Conservation (phyloP, 1,140 invertebrate genomes). For the Pachypeltis micranthus region DNA sequence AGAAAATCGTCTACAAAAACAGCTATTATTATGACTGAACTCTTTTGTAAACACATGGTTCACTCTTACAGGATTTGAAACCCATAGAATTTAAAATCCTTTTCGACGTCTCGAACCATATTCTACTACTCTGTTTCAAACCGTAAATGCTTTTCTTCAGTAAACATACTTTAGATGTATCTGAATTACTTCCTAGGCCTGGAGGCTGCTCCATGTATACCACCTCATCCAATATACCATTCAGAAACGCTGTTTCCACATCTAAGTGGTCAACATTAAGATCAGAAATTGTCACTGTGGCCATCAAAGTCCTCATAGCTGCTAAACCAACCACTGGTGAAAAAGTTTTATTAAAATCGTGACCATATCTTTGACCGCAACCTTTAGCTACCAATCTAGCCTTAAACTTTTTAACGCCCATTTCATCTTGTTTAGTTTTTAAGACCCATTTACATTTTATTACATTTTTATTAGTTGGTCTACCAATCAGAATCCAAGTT, state of each 20-base stretch:
- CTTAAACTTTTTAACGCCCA: no score
- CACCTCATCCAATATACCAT: constrained; percentile 35
- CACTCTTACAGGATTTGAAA: constrained; percentile 18
- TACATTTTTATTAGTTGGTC: no score
- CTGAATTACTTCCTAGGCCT: no score
- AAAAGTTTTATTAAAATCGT: no score
- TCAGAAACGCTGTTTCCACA: constrained; percentile 33
- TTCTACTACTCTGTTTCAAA: constrained; percentile 35
- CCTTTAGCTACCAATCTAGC: no score
- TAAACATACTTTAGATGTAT: constrained; percentile 26
- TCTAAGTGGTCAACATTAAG: constrained; percentile 13
- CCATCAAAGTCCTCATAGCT: no score
- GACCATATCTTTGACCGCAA: no score
- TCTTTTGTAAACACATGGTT: constrained; percentile 23
- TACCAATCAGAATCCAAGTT: no score
- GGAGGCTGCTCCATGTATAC: no score
- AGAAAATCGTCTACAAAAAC: constrained; percentile 17
- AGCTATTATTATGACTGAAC: neutral
- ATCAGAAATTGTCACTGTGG: neutral
- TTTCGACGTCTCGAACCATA: constrained; percentile 32
- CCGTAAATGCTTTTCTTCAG: constrained; percentile 36
- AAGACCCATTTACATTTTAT: no score
- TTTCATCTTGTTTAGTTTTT: no score
- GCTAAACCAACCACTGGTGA: no score
- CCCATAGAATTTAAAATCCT: constrained; percentile 11